Conservation (phyloP, 1,140 invertebrate genomes). For the Sminthurides bifidus region DNA sequence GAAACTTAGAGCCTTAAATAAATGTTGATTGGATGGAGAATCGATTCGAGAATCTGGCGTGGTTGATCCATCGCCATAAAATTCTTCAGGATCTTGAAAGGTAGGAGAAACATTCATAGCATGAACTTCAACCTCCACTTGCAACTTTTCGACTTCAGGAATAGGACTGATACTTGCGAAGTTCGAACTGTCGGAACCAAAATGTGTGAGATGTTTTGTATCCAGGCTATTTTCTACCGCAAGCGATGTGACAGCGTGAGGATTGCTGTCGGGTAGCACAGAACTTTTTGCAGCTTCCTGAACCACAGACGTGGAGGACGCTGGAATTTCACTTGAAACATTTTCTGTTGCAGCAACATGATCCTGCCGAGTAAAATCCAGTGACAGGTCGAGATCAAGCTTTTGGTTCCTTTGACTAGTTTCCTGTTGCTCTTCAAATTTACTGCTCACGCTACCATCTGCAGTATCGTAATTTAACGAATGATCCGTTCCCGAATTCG, state of each 20-base stretch:
- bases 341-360: too few relatives aligned
- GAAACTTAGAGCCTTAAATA: neutral
- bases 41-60: neutral
- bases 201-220: too few relatives aligned
- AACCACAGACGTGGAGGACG: too few relatives aligned
- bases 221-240: too few relatives aligned
- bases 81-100: neutral
- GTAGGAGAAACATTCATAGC: neutral
- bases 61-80: neutral
- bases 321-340: too few relatives aligned
- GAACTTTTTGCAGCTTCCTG: too few relatives aligned
- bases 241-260: too few relatives aligned
- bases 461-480: neutral
- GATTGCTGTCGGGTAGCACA: too few relatives aligned
- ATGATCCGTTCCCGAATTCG: too few relatives aligned
- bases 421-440: neutral
- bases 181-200: neutral
- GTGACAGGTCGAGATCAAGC: neutral
- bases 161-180: neutral
- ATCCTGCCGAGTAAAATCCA: too few relatives aligned
- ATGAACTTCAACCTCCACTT: slow-evolving; percentile 17
- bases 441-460: neutral
- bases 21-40: neutral
- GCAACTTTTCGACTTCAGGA: slow-evolving; percentile 7
- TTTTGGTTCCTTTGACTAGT: too few relatives aligned